These are phyloP conservation scores for Gandaritis pyraliata DNA, from an alignment of 2,888 invertebrate genomes.

Conservation along the genomic window DNA sequence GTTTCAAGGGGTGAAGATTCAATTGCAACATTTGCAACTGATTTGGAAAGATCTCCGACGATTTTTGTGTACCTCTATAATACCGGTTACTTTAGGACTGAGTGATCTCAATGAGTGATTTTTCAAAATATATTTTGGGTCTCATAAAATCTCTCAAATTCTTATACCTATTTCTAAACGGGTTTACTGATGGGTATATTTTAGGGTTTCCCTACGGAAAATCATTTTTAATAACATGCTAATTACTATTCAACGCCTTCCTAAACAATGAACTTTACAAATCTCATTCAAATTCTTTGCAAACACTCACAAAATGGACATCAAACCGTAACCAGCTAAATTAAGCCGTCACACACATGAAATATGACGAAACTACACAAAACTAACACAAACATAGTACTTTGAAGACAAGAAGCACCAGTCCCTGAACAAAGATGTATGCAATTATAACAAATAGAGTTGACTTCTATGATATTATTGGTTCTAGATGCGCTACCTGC, in stretches of 20 bases:
- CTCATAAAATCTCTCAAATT: too few relatives aligned
- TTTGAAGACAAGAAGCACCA: constrained; percentile 46
- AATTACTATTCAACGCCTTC: neutral
- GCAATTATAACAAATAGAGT: constrained; percentile 57
- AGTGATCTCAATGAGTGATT: neutral
- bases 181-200: too few relatives aligned
- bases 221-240: too few relatives aligned
- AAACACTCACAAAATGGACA: constrained; percentile 3
- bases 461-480: constrained; percentile 9
- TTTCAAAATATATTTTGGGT: too few relatives aligned
- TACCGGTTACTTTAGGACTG: constrained; percentile 9
- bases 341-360: constrained; percentile 18
- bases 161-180: too few relatives aligned
- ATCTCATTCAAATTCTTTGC: neutral
- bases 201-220: too few relatives aligned
- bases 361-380: constrained; percentile 15
- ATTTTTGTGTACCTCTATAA: constrained; percentile 32
- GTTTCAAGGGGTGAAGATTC: constrained; percentile 63
- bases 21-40: constrained; percentile 68
- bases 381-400: constrained; percentile 34
- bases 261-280: neutral
- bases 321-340: constrained; percentile 12
- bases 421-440: constrained; percentile 48
- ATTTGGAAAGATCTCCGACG: constrained; percentile 62
- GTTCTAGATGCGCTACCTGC: too few relatives aligned